Conservation (phyloP, 1,140 invertebrate genomes). For the Cherax destructor region DNA sequence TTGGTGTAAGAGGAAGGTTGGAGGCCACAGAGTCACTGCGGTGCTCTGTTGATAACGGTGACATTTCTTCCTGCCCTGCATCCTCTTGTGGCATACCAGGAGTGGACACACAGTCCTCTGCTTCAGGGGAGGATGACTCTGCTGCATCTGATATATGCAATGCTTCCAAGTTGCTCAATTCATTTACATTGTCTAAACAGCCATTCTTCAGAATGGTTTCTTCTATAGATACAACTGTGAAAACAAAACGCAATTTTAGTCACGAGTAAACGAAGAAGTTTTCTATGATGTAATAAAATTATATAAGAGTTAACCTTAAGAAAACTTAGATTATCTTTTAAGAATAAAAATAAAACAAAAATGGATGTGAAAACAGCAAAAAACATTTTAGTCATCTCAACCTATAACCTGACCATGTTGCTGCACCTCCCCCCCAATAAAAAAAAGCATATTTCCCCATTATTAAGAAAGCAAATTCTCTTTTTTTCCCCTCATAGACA, state of each 20-base stretch:
- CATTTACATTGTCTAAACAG: not conserved
- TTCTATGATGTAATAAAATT: too few species aligned
- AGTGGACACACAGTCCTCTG: not conserved
- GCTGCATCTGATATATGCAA: not conserved
- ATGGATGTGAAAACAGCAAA: too few species aligned
- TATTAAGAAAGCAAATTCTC: too few species aligned
- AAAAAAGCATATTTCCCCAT: too few species aligned
- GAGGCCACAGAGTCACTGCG: conserved; percentile 63
- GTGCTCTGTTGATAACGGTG: conserved; percentile 8
- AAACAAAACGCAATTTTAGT: not conserved
- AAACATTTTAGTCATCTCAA: too few species aligned
- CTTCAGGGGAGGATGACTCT: conserved; percentile 6
- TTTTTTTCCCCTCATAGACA: too few species aligned
- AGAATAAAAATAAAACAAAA: too few species aligned
- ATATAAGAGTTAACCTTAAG: too few species aligned
- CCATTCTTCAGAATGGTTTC: conserved; percentile 13
- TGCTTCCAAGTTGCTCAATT: not conserved
- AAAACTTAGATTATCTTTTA: too few species aligned
- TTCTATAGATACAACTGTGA: conserved; percentile 40
- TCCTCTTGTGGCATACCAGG: conserved; percentile 27
- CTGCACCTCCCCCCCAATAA: too few species aligned
- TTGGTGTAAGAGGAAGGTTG: conserved; percentile 72
- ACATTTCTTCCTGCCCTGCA: conserved; percentile 34
- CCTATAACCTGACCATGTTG: too few species aligned
- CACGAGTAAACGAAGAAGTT: not conserved